These are phyloP conservation scores for Sebastes dallii DNA, from an alignment of 2,797 vertebrate genomes.

Conservation along the genomic window DNA sequence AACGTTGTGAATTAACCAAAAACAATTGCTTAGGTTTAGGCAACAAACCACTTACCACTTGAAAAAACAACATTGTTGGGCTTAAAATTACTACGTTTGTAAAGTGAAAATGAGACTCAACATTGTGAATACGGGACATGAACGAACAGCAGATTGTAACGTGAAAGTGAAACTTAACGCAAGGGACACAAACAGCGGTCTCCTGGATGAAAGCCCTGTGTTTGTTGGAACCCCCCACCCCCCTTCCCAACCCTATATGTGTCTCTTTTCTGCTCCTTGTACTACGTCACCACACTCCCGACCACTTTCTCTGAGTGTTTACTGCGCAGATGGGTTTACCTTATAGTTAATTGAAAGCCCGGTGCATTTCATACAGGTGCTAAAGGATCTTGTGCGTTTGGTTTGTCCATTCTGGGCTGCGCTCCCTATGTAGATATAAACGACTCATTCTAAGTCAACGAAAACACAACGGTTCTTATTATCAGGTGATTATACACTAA, in stretches of 20 bases:
- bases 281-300: neutral
- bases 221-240: fast-evolving
- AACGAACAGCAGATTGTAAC: neutral
- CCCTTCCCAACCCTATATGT: fast-evolving
- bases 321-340: neutral
- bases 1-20: neutral
- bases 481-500: neutral
- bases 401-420: neutral
- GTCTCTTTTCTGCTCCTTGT: neutral
- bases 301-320: no score
- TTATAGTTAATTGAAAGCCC: neutral
- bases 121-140: neutral
- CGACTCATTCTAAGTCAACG: neutral
- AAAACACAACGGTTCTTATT: neutral
- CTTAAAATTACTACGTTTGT: neutral
- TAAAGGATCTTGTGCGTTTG: neutral
- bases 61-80: neutral
- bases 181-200: neutral
- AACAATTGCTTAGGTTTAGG: neutral
- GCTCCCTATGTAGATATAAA: neutral
- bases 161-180: neutral
- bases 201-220: neutral
- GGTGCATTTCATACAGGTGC: neutral
- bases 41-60: neutral
- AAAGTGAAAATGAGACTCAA: neutral